Base-by-base conservation (phyloP, 1,140 invertebrate genomes). In the Camponotus pennsylvanicus region DNA sequence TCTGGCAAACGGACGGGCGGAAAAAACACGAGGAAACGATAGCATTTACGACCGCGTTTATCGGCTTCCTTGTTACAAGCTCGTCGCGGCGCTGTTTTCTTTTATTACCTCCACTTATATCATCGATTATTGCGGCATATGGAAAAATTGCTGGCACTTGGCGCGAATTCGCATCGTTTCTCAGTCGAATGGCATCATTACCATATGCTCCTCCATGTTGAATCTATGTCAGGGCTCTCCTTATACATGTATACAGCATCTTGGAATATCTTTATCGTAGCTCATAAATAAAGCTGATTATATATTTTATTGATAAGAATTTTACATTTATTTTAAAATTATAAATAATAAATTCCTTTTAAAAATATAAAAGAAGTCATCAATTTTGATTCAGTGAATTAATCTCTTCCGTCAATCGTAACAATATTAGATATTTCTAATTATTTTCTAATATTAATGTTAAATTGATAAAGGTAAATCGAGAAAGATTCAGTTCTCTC, bases 41-140 rank as follows among this genome's bases (percentile, higher is more conserved):
- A 78, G 73, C 71, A 85, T 91, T 91, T 91, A 91, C 83, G 89
- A 91, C 86, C 82, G 75, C 67, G 84, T 88, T 91, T 87, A 88
- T 92, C 85, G 87, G 63, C 71, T 77, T 69, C 45, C 70, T 80
- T 42, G 85, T 90, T 90, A 89, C 89, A 90, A 80, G 45, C 75
- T 91, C 92, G 90, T 89, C 82, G 73, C 40, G 21, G 7, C 15
- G 15, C 71, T 55, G 34, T 85, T 85, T 85, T 45, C 61, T 78
- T 78, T 85, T 66, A 67, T 85, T 78, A 67, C 21, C 37, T 52
- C 57, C 34, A 40, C 55, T 42, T 11, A 49, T 49, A 55, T 86
- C 49, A 66, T 86, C 69, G 49, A 88, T 89, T 80, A 80, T 75
- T 11, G 37, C 57, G 37, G 11, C 42, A 45, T 45, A 45, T 9